Evolutionary conservation across 2,888 invertebrate genomes (phyloP), one percentile per base, ranked within the genome.

Genomic region (Hemithea aestivaria): DNA sequence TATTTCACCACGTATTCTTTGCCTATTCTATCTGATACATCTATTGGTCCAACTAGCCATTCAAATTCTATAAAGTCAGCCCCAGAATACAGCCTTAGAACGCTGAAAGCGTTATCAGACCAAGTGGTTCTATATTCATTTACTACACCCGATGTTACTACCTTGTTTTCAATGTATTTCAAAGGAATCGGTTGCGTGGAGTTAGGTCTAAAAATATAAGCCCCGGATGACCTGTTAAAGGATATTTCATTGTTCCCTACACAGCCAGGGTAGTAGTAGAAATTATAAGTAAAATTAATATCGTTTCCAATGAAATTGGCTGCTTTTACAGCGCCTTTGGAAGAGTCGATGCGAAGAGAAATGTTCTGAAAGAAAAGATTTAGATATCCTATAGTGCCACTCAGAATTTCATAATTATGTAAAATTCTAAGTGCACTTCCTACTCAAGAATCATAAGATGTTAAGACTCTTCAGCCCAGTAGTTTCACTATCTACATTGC

Each of bases 151-250:
- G 16, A 16, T 4, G 5, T 16, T 16, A 16, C 16, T 5, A 5
- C 2, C 5, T 16, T 2, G 16, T 16, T 2, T 16, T 5, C 16
- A 4, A 16, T 2, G 5, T 16, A 4, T 16, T 16, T 16, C 16
- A 16, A 16, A 4, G 16, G 16, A 4, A 16, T 16, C 2, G 16
- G 16, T 16, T 16, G 16, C 0, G 87, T 71, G 0, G 81, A 77
- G 27, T 89, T 89, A 0, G 96, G 95, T 32, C 96, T 85, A 72
- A 96, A 95, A 21, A 98, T 94, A 60, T 99, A 99, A 0, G 98
- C 98, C 0, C 99, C 99, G 0, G 98, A 97, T 0, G 96, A 92
- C 41, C 96, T 84, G 50, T 90, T 89, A 0, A 69, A 59, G 1
- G 87, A 87, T 1, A 81, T 73, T 0, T 63, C 65, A 58, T 95